These are phyloP conservation scores for Sinelater perroti DNA, from an alignment of 2,888 invertebrate species.

Conservation along the genomic window DNA sequence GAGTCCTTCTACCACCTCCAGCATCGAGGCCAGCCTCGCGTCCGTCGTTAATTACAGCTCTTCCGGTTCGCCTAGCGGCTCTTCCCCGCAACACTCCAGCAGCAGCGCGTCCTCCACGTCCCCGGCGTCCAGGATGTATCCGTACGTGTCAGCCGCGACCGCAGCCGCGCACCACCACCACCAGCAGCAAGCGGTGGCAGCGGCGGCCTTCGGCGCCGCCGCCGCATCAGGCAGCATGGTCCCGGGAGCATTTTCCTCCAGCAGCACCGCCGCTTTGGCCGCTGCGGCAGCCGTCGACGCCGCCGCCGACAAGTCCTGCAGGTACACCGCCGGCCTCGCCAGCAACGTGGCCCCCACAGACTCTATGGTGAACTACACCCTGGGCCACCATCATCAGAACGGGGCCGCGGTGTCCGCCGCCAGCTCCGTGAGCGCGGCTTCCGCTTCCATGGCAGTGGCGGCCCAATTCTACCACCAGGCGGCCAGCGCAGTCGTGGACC, in stretches of 20 bases:
- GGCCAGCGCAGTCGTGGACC: slow-evolving; percentile 80
- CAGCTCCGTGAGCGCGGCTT: slow-evolving; percentile 76
- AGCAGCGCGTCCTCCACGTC: slow-evolving; percentile 68
- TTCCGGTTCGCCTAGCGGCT: slow-evolving; percentile 72
- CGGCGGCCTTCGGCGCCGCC: slow-evolving; percentile 68
- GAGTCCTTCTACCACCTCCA: slow-evolving; percentile 65
- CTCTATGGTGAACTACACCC: slow-evolving; percentile 84
- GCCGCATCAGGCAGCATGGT: slow-evolving; percentile 74
- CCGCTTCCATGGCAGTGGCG: slow-evolving; percentile 69
- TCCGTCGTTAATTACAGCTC: slow-evolving; percentile 68
- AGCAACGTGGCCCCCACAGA: slow-evolving; percentile 73
- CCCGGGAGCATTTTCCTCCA: slow-evolving; percentile 66
- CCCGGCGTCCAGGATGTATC: slow-evolving; percentile 86
- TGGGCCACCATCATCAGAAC: slow-evolving; percentile 77
- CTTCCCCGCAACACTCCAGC: slow-evolving; percentile 72
- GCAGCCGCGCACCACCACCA: slow-evolving; percentile 73
- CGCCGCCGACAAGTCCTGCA: slow-evolving; percentile 81
- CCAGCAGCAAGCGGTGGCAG: slow-evolving; percentile 74
- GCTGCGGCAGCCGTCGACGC: slow-evolving; percentile 74
- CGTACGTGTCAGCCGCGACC: slow-evolving; percentile 80
- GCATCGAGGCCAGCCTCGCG: slow-evolving; percentile 78
- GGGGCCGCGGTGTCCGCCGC: slow-evolving; percentile 71
- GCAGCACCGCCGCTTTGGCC: slow-evolving; percentile 68
- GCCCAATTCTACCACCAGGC: slow-evolving; percentile 93
- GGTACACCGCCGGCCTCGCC: slow-evolving; percentile 74